A percentile compares a stretch with the other conserved stretches of the same genome.
Conservation (phyloP, 1,140 invertebrate genomes). For the Anastrepha ludens region DNA sequence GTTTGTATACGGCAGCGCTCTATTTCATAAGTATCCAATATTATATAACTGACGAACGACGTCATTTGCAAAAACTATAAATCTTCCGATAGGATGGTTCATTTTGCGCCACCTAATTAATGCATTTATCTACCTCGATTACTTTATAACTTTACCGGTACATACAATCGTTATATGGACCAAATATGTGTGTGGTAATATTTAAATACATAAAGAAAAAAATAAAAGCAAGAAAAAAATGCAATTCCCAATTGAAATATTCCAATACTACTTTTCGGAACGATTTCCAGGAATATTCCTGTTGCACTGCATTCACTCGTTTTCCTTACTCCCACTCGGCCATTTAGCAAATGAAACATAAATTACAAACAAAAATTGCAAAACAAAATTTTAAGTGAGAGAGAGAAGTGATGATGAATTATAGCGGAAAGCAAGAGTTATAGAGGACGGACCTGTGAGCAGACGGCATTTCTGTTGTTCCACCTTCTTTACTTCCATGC, state of each 20-base stretch:
- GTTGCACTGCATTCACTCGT: neutral
- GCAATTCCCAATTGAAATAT: conserved; percentile 15
- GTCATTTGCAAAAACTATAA: too few species aligned
- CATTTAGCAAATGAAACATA: conserved; percentile 12
- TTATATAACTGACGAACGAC: too few species aligned
- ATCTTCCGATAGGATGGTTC: too few species aligned
- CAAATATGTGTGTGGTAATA: too few species aligned
- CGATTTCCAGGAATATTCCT: neutral
- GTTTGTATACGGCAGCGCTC: too few species aligned
- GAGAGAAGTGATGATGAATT: neutral
- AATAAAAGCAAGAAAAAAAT: neutral
- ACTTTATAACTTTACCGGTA: too few species aligned
- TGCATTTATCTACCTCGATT: too few species aligned
- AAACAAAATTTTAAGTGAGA: neutral
- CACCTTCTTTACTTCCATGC: neutral
- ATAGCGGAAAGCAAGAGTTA: neutral
- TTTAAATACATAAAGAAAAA: neutral
- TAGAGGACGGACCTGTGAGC: neutral
- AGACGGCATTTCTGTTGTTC: neutral
- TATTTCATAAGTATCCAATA: too few species aligned
- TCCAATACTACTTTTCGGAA: too few species aligned
- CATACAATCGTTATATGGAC: too few species aligned
- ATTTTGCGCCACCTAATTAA: too few species aligned
- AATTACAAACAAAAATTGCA: neutral
- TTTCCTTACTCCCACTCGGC: neutral